Evolutionary conservation across 2,888 invertebrate species (phyloP).

Genomic region (Branchipolynoe longqiensis): DNA sequence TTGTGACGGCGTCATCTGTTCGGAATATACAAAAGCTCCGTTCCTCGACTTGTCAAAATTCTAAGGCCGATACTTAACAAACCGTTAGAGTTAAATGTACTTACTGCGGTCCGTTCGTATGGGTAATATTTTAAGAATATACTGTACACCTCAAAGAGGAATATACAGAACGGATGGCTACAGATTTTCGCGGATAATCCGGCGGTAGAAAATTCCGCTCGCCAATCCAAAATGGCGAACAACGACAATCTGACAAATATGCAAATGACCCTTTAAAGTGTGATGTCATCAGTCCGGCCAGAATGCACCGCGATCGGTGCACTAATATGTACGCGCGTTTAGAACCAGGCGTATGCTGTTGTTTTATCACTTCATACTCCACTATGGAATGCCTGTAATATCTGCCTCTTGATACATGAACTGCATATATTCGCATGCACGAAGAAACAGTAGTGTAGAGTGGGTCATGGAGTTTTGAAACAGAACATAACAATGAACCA

Average conservation of each 20-base stretch:
- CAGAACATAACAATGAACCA: too few relatives aligned
- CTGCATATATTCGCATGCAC: too few relatives aligned
- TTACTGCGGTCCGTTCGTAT: slow-evolving; percentile 66
- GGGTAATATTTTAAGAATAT: slow-evolving; percentile 62
- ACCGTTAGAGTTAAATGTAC: slow-evolving; percentile 55
- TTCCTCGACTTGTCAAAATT: slow-evolving; percentile 39
- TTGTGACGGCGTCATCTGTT: slow-evolving; percentile 35
- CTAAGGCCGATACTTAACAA: background rate
- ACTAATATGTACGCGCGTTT: background rate
- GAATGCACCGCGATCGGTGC: slow-evolving; percentile 23
- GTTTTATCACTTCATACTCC: too few relatives aligned
- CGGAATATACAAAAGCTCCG: slow-evolving; percentile 38
- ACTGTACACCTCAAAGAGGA: slow-evolving; percentile 53
- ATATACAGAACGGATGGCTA: slow-evolving; percentile 60
- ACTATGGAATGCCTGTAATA: too few relatives aligned
- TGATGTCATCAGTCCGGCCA: slow-evolving; percentile 57
- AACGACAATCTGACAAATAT: slow-evolving; percentile 53
- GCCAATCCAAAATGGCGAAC: slow-evolving; percentile 64
- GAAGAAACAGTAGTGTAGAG: too few relatives aligned
- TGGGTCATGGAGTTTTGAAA: too few relatives aligned
- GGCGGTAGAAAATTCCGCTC: slow-evolving; percentile 44
- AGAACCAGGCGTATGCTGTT: background rate
- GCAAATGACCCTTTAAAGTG: slow-evolving; percentile 60
- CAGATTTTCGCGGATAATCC: slow-evolving; percentile 62
- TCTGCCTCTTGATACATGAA: too few relatives aligned